These are phyloP conservation scores for Archips crataeganus DNA, from an alignment of 2,888 invertebrate genomes.

Conservation along the genomic window DNA sequence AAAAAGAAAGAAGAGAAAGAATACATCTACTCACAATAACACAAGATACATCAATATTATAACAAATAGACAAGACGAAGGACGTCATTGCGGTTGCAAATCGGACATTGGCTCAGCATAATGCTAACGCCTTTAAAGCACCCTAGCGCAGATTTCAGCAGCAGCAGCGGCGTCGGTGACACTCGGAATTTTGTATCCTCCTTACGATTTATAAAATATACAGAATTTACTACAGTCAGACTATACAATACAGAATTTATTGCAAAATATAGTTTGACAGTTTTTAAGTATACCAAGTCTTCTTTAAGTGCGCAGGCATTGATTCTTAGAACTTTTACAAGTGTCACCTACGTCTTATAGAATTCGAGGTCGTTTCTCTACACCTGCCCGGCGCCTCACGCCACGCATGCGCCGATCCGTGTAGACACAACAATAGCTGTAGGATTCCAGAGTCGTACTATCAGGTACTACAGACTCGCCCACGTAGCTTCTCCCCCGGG, in stretches of 20 bases:
- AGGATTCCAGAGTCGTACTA: conserved; percentile 74
- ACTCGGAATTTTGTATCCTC: neutral
- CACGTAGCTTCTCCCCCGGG: conserved; percentile 65
- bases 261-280: conserved; percentile 87
- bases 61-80: no score
- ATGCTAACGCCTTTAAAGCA: no score
- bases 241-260: neutral
- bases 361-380: conserved; percentile 72
- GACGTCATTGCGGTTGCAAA: no score
- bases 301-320: conserved; percentile 7
- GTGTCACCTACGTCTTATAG: conserved; percentile 47
- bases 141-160: no score
- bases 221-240: no score
- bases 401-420: conserved; percentile 75
- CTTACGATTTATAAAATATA: no score
- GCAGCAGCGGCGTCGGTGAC: no score
- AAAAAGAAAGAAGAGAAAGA: no score
- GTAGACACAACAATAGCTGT: conserved; percentile 82
- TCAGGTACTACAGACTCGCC: conserved; percentile 85
- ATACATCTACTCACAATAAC: no score
- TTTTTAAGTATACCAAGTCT: conserved; percentile 43
- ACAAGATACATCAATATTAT: no score
- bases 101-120: no score
- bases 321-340: conserved; percentile 32
- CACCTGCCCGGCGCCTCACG: conserved; percentile 52